These are phyloP conservation scores for Euproctis similis DNA, from an alignment of 2,888 invertebrate species.

Conservation along the genomic window DNA sequence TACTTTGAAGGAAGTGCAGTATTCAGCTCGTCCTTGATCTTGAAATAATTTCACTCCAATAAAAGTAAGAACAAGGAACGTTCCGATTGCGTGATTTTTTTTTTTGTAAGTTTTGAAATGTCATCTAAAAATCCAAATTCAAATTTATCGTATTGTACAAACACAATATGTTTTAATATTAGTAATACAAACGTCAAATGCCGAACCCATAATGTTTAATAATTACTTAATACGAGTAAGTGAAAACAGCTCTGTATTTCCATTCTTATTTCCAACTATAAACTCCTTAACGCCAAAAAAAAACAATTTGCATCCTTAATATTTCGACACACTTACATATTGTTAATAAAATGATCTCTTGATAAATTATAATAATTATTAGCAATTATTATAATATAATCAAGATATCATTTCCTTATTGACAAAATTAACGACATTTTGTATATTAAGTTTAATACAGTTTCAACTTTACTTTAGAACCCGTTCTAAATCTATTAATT, in stretches of 20 bases:
- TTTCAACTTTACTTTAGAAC: no score
- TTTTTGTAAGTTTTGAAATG: not conserved
- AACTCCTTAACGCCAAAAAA: not conserved
- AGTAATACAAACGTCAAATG: not conserved
- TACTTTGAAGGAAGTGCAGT: no score
- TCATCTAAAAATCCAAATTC: not conserved
- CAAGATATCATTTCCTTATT: no score
- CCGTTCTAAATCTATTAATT: no score
- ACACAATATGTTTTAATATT: not conserved
- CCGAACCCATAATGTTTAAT: not conserved
- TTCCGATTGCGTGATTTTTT: not conserved
- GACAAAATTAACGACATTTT: no score
- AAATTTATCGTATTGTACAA: not conserved
- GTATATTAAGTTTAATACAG: no score
- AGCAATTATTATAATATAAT: no score
- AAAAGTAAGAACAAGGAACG: no score
- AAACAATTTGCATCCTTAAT: not conserved
- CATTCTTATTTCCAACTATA: not conserved
- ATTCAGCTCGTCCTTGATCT: no score
- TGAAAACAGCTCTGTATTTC: constrained; percentile 1
- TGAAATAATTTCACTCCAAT: no score
- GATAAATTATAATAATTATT: no score
- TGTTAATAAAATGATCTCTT: no score
- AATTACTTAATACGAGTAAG: constrained; percentile 1
- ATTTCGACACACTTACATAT: not conserved